These are phyloP conservation scores for Hafferia zeledoni DNA, from an alignment of 2,797 vertebrate genomes.

Conservation along the genomic window DNA sequence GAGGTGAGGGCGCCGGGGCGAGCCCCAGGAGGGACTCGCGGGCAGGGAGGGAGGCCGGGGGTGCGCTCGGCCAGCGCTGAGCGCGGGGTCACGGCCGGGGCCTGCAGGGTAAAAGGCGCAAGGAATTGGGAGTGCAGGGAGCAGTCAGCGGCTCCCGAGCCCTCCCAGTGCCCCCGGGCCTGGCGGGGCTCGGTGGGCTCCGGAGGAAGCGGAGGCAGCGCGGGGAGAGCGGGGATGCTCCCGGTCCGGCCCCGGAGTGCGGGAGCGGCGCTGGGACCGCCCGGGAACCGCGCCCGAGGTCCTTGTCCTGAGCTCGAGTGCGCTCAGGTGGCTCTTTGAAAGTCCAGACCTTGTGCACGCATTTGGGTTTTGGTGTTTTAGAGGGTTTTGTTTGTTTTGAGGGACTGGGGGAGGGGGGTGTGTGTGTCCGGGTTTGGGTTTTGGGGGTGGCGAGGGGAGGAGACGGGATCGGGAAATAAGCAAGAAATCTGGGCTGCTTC, in stretches of 20 bases:
- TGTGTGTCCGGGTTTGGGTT: too few relatives aligned
- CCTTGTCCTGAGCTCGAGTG: fast-evolving
- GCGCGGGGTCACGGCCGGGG: too few relatives aligned
- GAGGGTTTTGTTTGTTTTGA: neutral
- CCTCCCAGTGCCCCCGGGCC: neutral
- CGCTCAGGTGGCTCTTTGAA: fast-evolving
- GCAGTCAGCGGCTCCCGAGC: neutral
- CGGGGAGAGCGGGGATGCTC: neutral
- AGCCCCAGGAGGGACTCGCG: too few relatives aligned
- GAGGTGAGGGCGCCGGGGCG: slow-evolving; percentile 19
- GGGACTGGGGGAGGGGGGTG: neutral
- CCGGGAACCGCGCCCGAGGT: neutral
- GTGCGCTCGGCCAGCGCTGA: fast-evolving
- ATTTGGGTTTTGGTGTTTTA: too few relatives aligned
- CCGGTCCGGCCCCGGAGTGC: neutral
- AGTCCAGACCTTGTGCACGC: fast-evolving
- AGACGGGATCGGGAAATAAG: neutral
- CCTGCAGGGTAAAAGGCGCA: fast-evolving
- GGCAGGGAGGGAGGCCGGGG: neutral
- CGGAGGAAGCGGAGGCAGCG: neutral
- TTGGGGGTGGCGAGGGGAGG: too few relatives aligned
- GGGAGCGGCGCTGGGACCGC: neutral
- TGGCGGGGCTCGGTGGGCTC: neutral
- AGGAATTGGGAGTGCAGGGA: neutral
- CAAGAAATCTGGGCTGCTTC: neutral